Evolutionary conservation across 2,113 vertebrate genomes (phyloP).

Genomic region (Asarcornis scutulata): DNA sequence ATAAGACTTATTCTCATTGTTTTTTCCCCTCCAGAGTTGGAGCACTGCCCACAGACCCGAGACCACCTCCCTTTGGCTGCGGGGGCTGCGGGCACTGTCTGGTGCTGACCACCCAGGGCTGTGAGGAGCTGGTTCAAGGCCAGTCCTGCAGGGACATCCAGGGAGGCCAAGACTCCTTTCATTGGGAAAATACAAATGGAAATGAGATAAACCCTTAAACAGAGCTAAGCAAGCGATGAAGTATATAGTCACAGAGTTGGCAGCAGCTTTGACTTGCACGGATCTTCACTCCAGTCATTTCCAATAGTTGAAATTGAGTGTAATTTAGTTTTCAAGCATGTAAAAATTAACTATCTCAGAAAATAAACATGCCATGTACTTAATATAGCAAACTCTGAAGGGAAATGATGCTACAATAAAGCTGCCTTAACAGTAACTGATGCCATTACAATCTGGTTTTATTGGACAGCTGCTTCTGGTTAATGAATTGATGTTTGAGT

Average conservation of each 20-base stretch:
- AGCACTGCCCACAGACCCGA: background rate
- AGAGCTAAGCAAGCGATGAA: rapidly evolving
- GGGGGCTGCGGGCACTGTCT: no score
- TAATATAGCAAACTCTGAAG: background rate
- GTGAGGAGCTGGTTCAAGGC: background rate
- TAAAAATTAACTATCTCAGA: background rate
- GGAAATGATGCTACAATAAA: background rate
- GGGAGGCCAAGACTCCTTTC: background rate
- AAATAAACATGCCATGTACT: background rate
- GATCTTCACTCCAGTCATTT: background rate
- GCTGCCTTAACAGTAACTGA: background rate
- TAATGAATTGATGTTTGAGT: background rate
- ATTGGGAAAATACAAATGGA: background rate
- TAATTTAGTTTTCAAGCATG: background rate
- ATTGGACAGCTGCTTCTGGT: background rate
- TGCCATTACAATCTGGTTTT: background rate
- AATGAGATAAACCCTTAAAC: background rate
- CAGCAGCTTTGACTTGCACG: background rate
- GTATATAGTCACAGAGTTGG: rapidly evolving
- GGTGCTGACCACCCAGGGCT: no score
- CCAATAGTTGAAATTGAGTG: background rate
- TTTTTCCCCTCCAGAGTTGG: background rate
- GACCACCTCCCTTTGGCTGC: background rate
- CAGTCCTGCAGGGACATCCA: background rate
- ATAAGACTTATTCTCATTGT: background rate